Evolutionary conservation across 2,797 vertebrate genomes (phyloP), one percentile per base, ranked within the genome.

Genomic region (Eupleurogrammus muticus): DNA sequence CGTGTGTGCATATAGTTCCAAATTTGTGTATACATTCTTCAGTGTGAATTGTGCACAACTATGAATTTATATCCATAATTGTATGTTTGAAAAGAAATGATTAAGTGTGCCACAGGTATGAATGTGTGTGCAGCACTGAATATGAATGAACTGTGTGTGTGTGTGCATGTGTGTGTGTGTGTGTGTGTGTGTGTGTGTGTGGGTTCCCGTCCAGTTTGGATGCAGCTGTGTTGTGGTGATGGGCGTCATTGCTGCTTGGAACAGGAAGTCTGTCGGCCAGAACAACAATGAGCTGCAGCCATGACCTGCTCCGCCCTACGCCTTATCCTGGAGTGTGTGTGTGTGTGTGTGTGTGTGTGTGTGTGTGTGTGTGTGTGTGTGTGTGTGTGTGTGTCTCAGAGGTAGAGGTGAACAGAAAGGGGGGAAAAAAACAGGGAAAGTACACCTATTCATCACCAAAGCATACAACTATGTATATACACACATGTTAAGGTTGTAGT

Each of bases 191-290:
- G 20, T 54, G 48, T 55, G 60, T 50, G 56, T 48, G 34, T 44
- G 56, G 67, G 65, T 74, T 56, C 46, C 40, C 77, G 70, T 79
- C 58, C 71, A 55, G 72, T 80, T 62, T 84, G 83, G 71, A 86
- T 13, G 66, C 86, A 91, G 90, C 83, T 92, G 92, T 87, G 89
- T 90, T 81, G 84, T 80, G 82, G 82, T 42, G 81, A 86, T 77
- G 81, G 88, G 84, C 83, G 90, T 89, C 84, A 79, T 71, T 74
- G 75, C 85, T 74, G 80, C 77, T 47, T 87, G 68, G 62, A 92
- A 92, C 93, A 94, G 94, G 94, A 95, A 93, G 92, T 91, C 87
- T 91, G 92, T 87, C 68, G 61, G 83, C 79, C 87, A 91, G 86
- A 91, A 91, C 75, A 94, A 94, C 94, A 95, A 95, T 95, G 89